Evolutionary conservation across 2,888 invertebrate genomes (phyloP).

Genomic region (Dasypolia templi): DNA sequence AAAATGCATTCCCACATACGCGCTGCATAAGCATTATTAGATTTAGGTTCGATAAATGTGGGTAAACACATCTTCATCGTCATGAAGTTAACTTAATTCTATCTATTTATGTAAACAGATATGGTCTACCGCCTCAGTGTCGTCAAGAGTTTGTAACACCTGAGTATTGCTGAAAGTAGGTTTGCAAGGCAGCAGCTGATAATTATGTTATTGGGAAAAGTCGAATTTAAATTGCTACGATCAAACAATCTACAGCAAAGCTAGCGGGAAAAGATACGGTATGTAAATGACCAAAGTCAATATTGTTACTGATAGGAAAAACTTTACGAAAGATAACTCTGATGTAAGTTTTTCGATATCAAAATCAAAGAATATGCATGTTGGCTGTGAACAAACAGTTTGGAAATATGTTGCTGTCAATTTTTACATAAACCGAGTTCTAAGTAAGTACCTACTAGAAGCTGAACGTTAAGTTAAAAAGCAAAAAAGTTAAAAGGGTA

Average conservation of each 20-base stretch:
- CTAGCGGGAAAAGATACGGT: conserved; percentile 52
- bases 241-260: conserved; percentile 50
- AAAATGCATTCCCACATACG: no score
- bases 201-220: conserved; percentile 38
- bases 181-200: conserved; percentile 48
- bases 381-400: conserved; percentile 26
- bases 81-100: conserved; percentile 28
- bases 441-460: not conserved
- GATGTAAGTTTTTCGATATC: conserved; percentile 47
- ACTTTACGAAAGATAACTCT: conserved; percentile 41
- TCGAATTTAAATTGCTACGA: conserved; percentile 25
- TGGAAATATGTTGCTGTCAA: conserved; percentile 9
- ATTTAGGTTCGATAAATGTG: no score
- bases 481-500: no score
- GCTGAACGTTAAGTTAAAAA: not conserved
- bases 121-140: conserved; percentile 23
- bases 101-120: conserved; percentile 39
- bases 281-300: conserved; percentile 59
- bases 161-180: conserved; percentile 36
- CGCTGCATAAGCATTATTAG: no score
- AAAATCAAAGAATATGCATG: conserved; percentile 54
- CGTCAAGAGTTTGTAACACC: conserved; percentile 43
- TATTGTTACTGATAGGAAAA: conserved; percentile 54
- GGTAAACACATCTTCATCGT: no score
- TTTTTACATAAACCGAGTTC: not conserved